Base-by-base conservation (phyloP, 2,888 invertebrate genomes). In the Cerastis leucographa region DNA sequence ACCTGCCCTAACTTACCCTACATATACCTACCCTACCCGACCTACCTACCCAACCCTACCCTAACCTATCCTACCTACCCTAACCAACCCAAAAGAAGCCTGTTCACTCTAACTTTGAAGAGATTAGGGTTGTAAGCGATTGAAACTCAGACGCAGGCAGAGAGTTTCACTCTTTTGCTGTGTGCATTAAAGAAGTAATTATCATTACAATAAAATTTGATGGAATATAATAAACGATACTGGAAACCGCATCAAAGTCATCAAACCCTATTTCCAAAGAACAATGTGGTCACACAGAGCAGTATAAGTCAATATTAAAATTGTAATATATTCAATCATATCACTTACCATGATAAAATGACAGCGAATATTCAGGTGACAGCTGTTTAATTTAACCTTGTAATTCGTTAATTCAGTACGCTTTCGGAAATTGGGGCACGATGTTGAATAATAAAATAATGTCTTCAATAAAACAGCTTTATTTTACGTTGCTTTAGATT, bases 361-460 rank as follows among this genome's bases (percentile, higher is more conserved):
- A n/a, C n/a, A 40, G 25, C 51, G 25, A 22, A 51, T 42, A n/a
- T 49, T 49, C 67, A 17, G 29, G 14, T 35, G 35, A 51, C 17
- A 25, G 14, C 46, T 17, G 67, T 22, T 22, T n/a, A n/a, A 68
- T 71, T 46, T 71, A n/a, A n/a, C 8, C 14, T 40, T 12, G 12
- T 56, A 14, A 25, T 46, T 71, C 19, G 7, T 29, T n/a, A 40
- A 49, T 74, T 72, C 17, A 25, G 17, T 29, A 22, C 22, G 29
- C 22, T 40, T 29, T 42, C 61, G 29, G 49, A 42, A 42, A 3
- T 29, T 12, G 46, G 25, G 7, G 22, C 8, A 54, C 25, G 51
- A 40, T 19, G 14, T 35, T 62, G 7, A 74, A 74, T 74, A 44
- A 62, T 62, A 29, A 40, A 71, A 40, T 59, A 19, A 62, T n/a